These are phyloP conservation scores for Berghia stephanieae DNA, from an alignment of 1,140 invertebrate genomes.

Conservation along the genomic window DNA sequence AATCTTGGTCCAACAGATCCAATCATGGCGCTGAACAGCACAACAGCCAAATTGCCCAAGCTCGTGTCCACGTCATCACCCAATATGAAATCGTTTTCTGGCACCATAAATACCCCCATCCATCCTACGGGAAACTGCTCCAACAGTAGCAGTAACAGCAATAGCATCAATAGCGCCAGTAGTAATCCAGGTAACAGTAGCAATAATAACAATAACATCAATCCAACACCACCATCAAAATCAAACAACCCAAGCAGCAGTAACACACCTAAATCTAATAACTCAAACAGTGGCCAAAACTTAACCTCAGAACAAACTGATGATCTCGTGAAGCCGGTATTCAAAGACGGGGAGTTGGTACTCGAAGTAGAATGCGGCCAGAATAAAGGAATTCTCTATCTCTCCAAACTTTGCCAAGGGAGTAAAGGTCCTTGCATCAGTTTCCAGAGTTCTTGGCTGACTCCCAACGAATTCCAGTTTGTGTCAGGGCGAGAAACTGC, in stretches of 20 bases:
- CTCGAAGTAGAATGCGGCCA: constrained; percentile 68
- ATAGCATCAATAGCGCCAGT: no score
- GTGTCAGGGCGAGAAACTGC: constrained; percentile 69
- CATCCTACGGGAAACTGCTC: no score
- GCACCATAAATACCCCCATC: no score
- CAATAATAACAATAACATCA: constrained; percentile 19
- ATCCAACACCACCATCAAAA: not conserved
- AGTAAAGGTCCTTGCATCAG: constrained; percentile 68
- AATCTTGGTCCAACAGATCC: no score
- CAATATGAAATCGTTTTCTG: no score
- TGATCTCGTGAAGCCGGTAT: constrained; percentile 62
- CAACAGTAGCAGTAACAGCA: no score
- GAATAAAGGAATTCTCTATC: constrained; percentile 64
- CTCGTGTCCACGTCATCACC: no score
- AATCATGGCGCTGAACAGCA: no score
- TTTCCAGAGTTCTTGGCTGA: constrained; percentile 68
- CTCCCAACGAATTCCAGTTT: constrained; percentile 70
- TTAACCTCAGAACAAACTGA: constrained; percentile 43
- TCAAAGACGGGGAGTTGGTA: constrained; percentile 64
- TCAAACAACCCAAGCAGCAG: not conserved
- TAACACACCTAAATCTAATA: not conserved
- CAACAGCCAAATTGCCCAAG: no score
- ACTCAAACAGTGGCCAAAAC: constrained; percentile 26
- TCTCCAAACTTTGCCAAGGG: constrained; percentile 67
- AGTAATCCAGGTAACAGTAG: no score